Evolutionary conservation across 2,797 vertebrate genomes (phyloP).

Genomic region (Leucoraja ocellata): DNA sequence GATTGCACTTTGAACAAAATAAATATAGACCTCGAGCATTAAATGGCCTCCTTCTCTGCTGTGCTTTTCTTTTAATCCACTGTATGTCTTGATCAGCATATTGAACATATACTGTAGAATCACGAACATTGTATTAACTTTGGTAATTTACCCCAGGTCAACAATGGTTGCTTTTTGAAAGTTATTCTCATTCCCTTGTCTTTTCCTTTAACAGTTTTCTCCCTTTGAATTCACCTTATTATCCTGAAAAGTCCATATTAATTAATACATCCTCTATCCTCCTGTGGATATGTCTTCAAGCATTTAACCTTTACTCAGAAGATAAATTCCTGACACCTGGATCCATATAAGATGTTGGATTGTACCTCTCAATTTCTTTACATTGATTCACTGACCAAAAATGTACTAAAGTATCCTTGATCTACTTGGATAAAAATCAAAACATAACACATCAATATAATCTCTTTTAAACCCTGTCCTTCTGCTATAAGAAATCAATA

Average conservation of each 20-base stretch:
- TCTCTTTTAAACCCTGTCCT: neutral
- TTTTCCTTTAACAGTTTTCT: neutral
- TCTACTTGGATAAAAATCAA: neutral
- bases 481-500: slow-evolving; percentile 28
- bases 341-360: neutral
- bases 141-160: neutral
- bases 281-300: neutral
- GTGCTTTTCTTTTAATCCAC: neutral
- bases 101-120: neutral
- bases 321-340: neutral
- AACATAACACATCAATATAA: neutral
- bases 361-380: neutral
- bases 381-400: slow-evolving; percentile 3
- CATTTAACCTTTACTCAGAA: neutral
- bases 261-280: neutral
- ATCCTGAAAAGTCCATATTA: neutral
- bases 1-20: neutral
- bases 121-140: too few species aligned
- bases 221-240: neutral
- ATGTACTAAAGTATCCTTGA: neutral
- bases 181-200: neutral
- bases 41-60: neutral
- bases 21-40: neutral
- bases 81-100: neutral
- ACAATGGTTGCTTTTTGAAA: neutral